Evolutionary conservation across 92 coral and sea anemone genomes (phyloP), one percentile per base, ranked within the genome.

Genomic region (Diadumene lineata): DNA sequence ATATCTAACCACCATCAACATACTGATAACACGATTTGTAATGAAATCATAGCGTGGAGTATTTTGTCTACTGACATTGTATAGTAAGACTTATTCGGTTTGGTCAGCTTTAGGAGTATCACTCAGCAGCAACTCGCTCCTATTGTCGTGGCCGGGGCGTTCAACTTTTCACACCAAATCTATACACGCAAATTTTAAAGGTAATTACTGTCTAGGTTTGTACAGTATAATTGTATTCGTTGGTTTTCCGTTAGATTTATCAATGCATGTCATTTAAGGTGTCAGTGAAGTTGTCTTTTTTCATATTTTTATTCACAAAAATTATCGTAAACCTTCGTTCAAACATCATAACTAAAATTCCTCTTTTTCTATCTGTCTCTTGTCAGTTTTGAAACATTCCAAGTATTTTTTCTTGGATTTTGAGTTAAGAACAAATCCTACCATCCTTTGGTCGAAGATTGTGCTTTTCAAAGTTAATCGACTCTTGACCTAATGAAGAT

Each of bases 41-140:
- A 86, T 86, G 81, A 81, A 86, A 68, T 79, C 81, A 79, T 80
- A 70, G 84, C 68, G 82, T 80, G 80, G 83, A 72, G 68, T 86
- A 76, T 81, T 86, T 81, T 82, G 84, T 81, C 86, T 86, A 78
- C 27, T 21, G 31, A 7, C 64, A 16, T 53, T 53, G 60, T 53
- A 53, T 15, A 38, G 60, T 53, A 21, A 53, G 60, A 53, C 19
- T 53, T 53, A 53, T 13, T 38, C 48, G 48, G 7, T 38, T 38
- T 13, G 13, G 21, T 53, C 60, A 15, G 21, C 18, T 9, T 15
- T 6, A 53, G 60, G 21, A 13, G 24, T 15, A 53, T 6, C 60
- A 9, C 3, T 16, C 6, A 53, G 60, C 2, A 53, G 18, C 19
- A 4, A 53, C n/a, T 21, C 4, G 8, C 19, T 15, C 60, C 24